phyloP scores from a whole-genome alignment of 1,140 invertebrate species.

The Drosophila melanogaster region DNA sequence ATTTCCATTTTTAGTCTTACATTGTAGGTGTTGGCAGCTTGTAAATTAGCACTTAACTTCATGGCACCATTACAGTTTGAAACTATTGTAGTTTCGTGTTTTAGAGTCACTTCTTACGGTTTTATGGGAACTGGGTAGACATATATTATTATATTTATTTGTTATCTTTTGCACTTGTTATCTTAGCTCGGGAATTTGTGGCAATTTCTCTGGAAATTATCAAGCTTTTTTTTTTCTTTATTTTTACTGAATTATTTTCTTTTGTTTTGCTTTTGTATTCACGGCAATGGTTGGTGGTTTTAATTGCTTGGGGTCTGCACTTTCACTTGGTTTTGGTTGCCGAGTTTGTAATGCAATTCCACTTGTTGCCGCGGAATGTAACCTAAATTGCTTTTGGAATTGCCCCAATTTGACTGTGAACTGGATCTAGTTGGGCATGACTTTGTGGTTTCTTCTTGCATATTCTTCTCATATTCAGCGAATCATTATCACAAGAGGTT shows the following conservation, averaged over 20 bases:
- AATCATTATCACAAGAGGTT: background rate
- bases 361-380: conserved; percentile 32
- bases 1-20: conserved; percentile 13
- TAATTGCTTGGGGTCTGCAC: conserved; percentile 36
- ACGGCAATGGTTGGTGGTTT: conserved; percentile 20
- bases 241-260: conserved; percentile 20
- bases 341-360: conserved; percentile 18
- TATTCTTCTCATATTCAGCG: background rate
- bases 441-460: background rate
- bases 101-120: conserved; percentile 1
- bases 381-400: conserved; percentile 3
- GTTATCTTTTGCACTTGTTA: conserved; percentile 12
- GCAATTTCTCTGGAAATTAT: conserved; percentile 24
- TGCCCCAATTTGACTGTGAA: conserved; percentile 22
- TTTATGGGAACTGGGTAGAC: conserved; percentile 1
- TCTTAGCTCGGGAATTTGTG: conserved; percentile 3
- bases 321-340: conserved; percentile 37
- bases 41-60: conserved; percentile 28
- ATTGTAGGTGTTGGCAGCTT: conserved; percentile 37
- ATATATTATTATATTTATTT: background rate
- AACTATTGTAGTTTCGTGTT: conserved; percentile 1
- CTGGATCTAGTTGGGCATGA: conserved; percentile 4
- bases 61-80: conserved; percentile 25
- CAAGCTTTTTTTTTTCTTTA: conserved; percentile 8
- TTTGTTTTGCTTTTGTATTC: conserved; percentile 16